Evolutionary conservation across 2,113 vertebrate species (phyloP), one percentile per base, ranked within the genome.

Genomic region (Tautogolabrus adspersus): DNA sequence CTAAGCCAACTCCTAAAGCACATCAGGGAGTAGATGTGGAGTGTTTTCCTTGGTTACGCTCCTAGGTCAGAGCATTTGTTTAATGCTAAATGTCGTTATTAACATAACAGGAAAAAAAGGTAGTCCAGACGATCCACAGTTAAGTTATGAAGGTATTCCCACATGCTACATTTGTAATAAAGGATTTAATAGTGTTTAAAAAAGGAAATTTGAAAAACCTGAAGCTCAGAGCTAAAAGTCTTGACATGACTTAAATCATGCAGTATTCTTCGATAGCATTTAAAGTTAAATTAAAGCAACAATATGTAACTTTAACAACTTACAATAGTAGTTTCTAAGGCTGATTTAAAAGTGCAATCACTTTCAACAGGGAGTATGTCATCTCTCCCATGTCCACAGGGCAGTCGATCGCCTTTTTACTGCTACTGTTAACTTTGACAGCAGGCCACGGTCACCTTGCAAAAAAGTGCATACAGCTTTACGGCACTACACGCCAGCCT

Each of bases 11-110:
- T 77, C 68, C 72, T 73, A 26, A 72, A 71, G 77, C 79, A 71
- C 79, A 77, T 16, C 61, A 11, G 76, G 79, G 79, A 85, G 76
- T 67, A 68, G 75, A 87, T 34, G 61, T 51, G 58, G 40, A 82
- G 77, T 86, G 77, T 84, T 86, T 82, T 87, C 69, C 62, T 84
- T 89, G 81, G 84, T 84, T 72, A 71, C 34, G 47, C 65, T 89
- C 87, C 78, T 86, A 64, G 63, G 22, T 79, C 84, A 64, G 75
- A 66, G 57, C 57, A 84, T 77, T 82, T 77, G 57, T 83, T 80
- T 22, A 65, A 66, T 59, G 77, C 63, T 34, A 78, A 79, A 82
- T 3, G 40, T 82, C 76, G 74, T 83, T 68, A 77, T 77, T 75
- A 85, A 76, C 71, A 66, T 30, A 83, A 75, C 75, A 67, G 76